Evolutionary conservation across 2,888 invertebrate genomes (phyloP), one percentile per base, ranked within the genome.

Genomic region (Polylopha cassiicola): DNA sequence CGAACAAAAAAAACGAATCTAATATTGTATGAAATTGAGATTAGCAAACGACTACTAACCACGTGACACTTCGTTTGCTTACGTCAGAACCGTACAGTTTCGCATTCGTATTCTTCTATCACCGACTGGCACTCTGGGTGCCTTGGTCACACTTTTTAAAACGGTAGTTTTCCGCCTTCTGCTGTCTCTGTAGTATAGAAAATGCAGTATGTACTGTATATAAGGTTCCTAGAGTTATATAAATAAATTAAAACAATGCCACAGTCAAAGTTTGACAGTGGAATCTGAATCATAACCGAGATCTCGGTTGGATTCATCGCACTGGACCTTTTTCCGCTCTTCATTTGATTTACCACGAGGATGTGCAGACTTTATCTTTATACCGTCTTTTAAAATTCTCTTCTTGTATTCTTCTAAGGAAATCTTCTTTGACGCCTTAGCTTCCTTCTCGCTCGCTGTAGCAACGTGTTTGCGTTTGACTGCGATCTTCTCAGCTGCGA

Each of bases 381-480:
- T 15, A 15, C 26, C 24, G 14, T 20, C 39, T 24, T 33, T 34
- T 3, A 18, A 16, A 21, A 31, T 20, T 38, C 68, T 65, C 23
- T 58, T 63, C 42, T 68, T 69, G 41, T 71, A 73, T 48, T 70
- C 66, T 4, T 63, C 62, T 24, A 70, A 37, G 16, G 72, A 64
- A 44, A 73, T 72, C 37, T 68, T 72, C 17, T 61, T 72, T 2
- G 42, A 27, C 5, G 29, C 13, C 9, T 39, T 43, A 9, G 46
- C 38, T 23, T 33, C 0, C 34, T 44, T 42, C 2, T 43, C 44
- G 8, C 24, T 47, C 9, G 11, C 44, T 14, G 15, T 11, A 2
- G n/a, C 15, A 3, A n/a, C 8, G 8, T 15, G 15, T 10, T 20
- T 28, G 34, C 23, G 10, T 27, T 13, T 44, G 17, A 29, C 15